These are phyloP conservation scores for Leptinotarsa rubiginosa DNA, from an alignment of 2,888 invertebrate genomes.

Conservation along the genomic window DNA sequence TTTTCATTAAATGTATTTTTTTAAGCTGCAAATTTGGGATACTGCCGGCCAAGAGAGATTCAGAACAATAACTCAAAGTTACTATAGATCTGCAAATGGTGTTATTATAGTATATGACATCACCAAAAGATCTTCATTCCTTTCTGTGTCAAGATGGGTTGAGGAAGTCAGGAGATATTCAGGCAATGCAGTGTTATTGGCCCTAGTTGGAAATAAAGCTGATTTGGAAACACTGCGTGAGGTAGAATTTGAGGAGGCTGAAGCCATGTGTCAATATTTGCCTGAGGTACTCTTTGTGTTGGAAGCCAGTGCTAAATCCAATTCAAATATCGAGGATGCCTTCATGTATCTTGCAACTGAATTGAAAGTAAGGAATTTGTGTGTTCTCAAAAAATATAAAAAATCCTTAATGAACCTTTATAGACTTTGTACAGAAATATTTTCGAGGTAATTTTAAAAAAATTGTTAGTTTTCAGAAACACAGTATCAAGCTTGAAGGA, in stretches of 20 bases:
- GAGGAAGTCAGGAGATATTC: conserved; percentile 96
- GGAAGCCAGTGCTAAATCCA: conserved; percentile 92
- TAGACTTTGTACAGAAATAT: no score
- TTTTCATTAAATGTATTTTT: conserved; percentile 28
- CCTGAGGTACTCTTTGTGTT: conserved; percentile 88
- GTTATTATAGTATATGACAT: conserved; percentile 98
- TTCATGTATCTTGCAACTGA: conserved; percentile 89
- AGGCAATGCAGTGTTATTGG: conserved; percentile 89
- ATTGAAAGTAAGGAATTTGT: conserved; percentile 74
- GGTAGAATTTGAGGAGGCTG: conserved; percentile 88
- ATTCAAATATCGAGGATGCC: conserved; percentile 90
- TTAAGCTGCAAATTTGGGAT: conserved; percentile 94
- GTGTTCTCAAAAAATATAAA: no score
- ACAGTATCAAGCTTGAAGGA: no score
- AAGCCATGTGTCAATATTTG: conserved; percentile 86
- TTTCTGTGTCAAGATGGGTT: conserved; percentile 93
- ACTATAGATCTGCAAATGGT: conserved; percentile 96
- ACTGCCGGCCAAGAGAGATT: conserved; percentile 97
- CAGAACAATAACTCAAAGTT: conserved; percentile 96
- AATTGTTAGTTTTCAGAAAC: no score
- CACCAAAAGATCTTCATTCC: conserved; percentile 91
- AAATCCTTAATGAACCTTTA: no score
- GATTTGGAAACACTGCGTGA: conserved; percentile 85
- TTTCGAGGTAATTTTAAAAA: no score
- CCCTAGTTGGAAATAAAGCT: conserved; percentile 93